A percentile compares a stretch with the other conserved stretches of the same genome.
These are phyloP conservation scores for Phaethon lepturus DNA, from an alignment of 2,113 vertebrate species.

Conservation along the genomic window DNA sequence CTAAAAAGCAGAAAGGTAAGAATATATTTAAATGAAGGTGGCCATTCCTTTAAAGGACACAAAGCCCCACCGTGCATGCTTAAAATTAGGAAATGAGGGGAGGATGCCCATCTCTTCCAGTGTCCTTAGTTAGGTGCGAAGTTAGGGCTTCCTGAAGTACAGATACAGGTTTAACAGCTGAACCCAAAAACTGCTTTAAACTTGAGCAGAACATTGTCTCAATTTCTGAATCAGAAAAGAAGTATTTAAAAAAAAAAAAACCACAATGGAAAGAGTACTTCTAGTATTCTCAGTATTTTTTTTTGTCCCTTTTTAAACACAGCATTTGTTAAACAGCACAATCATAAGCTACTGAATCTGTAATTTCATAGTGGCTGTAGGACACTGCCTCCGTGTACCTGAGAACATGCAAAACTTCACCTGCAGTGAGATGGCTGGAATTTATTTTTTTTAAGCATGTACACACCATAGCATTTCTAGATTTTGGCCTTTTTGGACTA, in stretches of 20 bases:
- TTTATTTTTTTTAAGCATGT: background rate
- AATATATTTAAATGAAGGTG: background rate
- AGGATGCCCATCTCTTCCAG: background rate
- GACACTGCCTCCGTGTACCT: rapidly evolving
- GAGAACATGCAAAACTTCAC: background rate
- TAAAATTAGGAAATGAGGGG: background rate
- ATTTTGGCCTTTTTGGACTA: background rate
- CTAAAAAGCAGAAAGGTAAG: background rate
- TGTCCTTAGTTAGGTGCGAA: background rate
- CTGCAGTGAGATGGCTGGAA: background rate
- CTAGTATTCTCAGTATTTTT: background rate
- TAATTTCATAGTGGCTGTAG: background rate
- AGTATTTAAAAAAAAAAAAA: background rate
- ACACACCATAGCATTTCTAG: background rate
- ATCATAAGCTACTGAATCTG: background rate
- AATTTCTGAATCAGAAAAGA: background rate
- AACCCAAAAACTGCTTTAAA: background rate
- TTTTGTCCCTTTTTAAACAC: background rate
- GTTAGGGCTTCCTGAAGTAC: background rate
- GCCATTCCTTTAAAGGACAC: background rate
- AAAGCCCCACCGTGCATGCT: background rate
- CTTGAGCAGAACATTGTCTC: background rate
- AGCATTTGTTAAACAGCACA: background rate
- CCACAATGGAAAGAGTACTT: background rate
- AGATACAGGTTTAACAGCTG: background rate